Conservation (phyloP, 2,888 invertebrate genomes). For the Epicampocera succincta region DNA sequence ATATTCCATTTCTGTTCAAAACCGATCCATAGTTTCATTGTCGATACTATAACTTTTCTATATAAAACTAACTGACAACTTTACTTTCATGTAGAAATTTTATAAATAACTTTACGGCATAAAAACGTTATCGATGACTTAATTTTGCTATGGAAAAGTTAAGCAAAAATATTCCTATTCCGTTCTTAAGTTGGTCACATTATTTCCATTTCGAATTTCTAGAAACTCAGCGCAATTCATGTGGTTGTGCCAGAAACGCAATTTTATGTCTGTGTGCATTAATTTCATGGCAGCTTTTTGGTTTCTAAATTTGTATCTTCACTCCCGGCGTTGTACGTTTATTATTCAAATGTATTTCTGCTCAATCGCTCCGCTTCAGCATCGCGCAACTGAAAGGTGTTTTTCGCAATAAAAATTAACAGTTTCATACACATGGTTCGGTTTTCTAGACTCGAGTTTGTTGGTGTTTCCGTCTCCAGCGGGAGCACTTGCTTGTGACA, state of each 20-base stretch:
- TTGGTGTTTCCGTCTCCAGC: conserved; percentile 37
- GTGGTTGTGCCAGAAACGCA: conserved; percentile 10
- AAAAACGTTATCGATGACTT: no score
- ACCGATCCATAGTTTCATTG: no score
- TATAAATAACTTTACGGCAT: no score
- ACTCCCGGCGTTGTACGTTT: conserved; percentile 52
- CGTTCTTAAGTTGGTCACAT: conserved; percentile 16
- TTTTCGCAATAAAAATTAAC: conserved; percentile 34
- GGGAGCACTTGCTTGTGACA: conserved; percentile 66
- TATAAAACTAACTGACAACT: no score
- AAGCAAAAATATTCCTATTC: no score
- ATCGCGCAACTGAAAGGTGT: background rate
- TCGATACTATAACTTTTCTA: no score
- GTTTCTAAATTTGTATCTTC: conserved; percentile 30
- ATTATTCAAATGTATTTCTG: conserved; percentile 1
- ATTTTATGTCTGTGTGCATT: conserved; percentile 32
- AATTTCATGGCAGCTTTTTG: background rate
- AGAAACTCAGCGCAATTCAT: background rate
- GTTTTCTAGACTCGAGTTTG: conserved; percentile 6
- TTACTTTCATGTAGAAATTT: no score
- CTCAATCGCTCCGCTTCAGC: background rate
- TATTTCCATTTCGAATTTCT: background rate
- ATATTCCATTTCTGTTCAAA: no score
- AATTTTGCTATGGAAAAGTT: no score
- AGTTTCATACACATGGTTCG: conserved; percentile 33